These are phyloP conservation scores for Nylanderia fulva DNA, from an alignment of 1,140 invertebrate genomes.

Conservation along the genomic window DNA sequence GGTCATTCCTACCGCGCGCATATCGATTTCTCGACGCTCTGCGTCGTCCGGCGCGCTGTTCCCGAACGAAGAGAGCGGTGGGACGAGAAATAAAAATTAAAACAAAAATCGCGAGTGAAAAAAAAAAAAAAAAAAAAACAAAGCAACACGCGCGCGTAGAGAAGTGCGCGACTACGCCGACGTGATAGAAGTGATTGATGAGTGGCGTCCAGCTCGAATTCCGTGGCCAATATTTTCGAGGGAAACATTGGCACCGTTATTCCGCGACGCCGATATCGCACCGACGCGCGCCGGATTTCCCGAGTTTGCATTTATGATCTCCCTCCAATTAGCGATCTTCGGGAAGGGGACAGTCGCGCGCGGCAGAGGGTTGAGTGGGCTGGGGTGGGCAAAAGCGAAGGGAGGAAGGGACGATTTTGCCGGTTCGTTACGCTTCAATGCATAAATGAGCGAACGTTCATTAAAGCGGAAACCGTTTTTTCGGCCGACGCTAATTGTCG, in stretches of 20 bases:
- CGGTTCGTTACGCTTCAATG: slow-evolving; percentile 54
- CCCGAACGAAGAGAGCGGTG: slow-evolving; percentile 29
- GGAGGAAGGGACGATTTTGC: slow-evolving; percentile 14
- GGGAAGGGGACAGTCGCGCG: slow-evolving; percentile 19
- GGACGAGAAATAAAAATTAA: slow-evolving; percentile 21
- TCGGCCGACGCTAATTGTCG: slow-evolving; percentile 58
- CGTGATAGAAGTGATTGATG: slow-evolving; percentile 75
- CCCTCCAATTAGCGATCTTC: slow-evolving; percentile 66
- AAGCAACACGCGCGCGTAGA: slow-evolving; percentile 22
- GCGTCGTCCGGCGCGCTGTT: slow-evolving; percentile 53
- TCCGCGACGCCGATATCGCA: slow-evolving; percentile 29
- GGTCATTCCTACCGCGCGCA: slow-evolving; percentile 40
- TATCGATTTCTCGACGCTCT: slow-evolving; percentile 66
- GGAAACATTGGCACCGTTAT: slow-evolving; percentile 45
- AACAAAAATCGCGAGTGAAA: background rate
- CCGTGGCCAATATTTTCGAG: slow-evolving; percentile 69
- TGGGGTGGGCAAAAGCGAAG: background rate
- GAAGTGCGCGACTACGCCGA: slow-evolving; percentile 14
- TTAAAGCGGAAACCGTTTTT: slow-evolving; percentile 61
- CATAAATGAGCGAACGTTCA: slow-evolving; percentile 61
- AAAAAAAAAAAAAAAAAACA: slow-evolving; percentile 59
- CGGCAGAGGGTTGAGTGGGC: too few species aligned
- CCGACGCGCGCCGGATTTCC: slow-evolving; percentile 25
- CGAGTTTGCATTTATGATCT: slow-evolving; percentile 68
- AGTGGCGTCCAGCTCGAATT: slow-evolving; percentile 70